These are phyloP conservation scores for Andrena camellia DNA, from an alignment of 2,888 invertebrate genomes.

Conservation along the genomic window DNA sequence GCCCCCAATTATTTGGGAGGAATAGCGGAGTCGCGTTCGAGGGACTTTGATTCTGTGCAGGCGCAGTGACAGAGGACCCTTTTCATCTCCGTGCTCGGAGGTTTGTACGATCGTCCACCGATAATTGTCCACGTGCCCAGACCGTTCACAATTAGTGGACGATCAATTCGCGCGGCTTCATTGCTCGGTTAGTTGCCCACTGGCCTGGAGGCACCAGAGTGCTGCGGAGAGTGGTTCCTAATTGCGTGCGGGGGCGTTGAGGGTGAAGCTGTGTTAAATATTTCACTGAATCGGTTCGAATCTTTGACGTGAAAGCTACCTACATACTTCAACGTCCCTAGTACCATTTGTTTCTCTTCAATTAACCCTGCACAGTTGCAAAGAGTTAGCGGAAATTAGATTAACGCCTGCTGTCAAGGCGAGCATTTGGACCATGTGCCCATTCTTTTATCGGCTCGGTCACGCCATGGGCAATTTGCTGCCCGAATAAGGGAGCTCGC, in stretches of 20 bases:
- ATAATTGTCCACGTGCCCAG: not conserved
- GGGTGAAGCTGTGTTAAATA: too few species aligned
- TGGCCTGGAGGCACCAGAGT: not conserved
- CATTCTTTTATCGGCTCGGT: slow-evolving; percentile 37
- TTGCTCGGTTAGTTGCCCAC: not conserved
- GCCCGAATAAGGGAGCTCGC: slow-evolving; percentile 12
- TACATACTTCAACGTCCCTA: too few species aligned
- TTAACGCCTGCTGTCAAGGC: not conserved
- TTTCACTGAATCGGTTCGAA: too few species aligned
- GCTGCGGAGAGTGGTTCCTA: too few species aligned
- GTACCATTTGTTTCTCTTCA: not conserved
- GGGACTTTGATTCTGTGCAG: slow-evolving; percentile 7
- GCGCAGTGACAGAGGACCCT: not conserved
- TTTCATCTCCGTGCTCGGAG: not conserved
- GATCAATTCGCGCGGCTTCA: not conserved
- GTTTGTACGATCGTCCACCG: not conserved
- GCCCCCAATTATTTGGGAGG: slow-evolving; percentile 35
- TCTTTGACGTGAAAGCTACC: too few species aligned
- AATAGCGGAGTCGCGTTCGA: slow-evolving; percentile 1
- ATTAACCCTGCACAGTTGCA: not conserved
- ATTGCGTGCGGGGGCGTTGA: too few species aligned
- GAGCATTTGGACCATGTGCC: not conserved
- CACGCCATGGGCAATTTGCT: slow-evolving; percentile 54
- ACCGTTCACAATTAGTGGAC: not conserved
- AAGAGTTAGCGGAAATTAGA: slow-evolving; percentile 3